Conservation (phyloP, 2,888 invertebrate genomes). For the Margaritifera margaritifera region DNA sequence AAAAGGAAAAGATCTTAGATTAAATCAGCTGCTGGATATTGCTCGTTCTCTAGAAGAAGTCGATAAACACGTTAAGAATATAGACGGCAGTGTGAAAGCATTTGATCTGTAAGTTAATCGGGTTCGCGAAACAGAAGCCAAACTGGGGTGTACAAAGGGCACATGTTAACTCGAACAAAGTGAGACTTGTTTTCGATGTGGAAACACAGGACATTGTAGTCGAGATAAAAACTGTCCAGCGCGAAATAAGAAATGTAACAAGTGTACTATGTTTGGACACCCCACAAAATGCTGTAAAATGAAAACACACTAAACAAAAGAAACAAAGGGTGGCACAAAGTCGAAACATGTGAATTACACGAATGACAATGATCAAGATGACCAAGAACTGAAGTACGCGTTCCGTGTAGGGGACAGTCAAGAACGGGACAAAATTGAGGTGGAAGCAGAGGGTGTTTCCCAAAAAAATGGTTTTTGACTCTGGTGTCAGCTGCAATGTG, state of each 20-base stretch:
- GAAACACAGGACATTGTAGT: slow-evolving; percentile 2
- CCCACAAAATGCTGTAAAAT: background rate
- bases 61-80: slow-evolving; percentile 12
- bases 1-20: slow-evolving; percentile 9
- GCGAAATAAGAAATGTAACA: slow-evolving; percentile 3
- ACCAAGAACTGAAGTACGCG: background rate
- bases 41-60: slow-evolving; percentile 2
- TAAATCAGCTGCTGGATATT: slow-evolving; percentile 6
- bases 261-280: background rate
- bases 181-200: background rate
- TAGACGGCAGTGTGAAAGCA: background rate
- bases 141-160: background rate
- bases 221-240: slow-evolving; percentile 5
- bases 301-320: background rate
- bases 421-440: background rate
- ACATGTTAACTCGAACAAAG: background rate
- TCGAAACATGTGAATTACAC: background rate
- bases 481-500: no score
- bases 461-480: no score
- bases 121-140: background rate
- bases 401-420: background rate
- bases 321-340: background rate
- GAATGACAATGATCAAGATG: background rate
- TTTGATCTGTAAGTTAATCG: background rate
- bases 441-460: no score